Conservation (phyloP, 2,888 invertebrate genomes). For the Noctuana brunneofusca region DNA sequence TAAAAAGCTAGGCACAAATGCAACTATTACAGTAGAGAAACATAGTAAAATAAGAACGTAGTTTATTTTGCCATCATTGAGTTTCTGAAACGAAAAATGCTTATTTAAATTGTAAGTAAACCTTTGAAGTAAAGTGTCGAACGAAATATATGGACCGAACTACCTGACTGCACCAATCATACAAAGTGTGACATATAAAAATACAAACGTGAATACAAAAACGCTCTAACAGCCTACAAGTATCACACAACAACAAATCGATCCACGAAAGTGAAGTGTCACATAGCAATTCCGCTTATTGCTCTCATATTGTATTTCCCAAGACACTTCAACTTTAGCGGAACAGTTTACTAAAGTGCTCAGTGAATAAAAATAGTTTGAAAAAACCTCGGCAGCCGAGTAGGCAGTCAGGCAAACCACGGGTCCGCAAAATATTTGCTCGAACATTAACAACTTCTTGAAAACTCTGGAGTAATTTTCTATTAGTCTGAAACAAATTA, state of each 20-base stretch:
- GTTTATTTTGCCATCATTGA: slow-evolving; percentile 49
- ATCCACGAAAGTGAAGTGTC: slow-evolving; percentile 21
- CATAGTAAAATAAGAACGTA: slow-evolving; percentile 47
- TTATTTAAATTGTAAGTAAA: no score
- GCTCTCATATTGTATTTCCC: slow-evolving; percentile 27
- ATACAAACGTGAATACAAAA: not conserved
- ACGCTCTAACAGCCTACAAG: not conserved
- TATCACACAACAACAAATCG: slow-evolving; percentile 17
- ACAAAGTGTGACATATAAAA: no score
- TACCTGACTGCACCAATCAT: no score
- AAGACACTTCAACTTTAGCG: slow-evolving; percentile 27
- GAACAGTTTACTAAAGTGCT: slow-evolving; percentile 22
- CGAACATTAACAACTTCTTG: slow-evolving; percentile 60
- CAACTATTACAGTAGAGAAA: slow-evolving; percentile 42
- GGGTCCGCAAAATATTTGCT: slow-evolving; percentile 53
- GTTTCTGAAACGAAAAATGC: slow-evolving; percentile 44
- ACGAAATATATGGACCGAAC: no score
- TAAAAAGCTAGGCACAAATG: slow-evolving; percentile 50
- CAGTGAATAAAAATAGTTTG: slow-evolving; percentile 35
- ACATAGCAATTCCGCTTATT: slow-evolving; percentile 30
- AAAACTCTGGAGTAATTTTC: slow-evolving; percentile 54
- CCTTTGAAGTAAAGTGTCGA: no score
- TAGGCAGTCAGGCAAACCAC: slow-evolving; percentile 60
- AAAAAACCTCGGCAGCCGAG: slow-evolving; percentile 51
- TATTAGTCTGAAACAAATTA: slow-evolving; percentile 50